Evolutionary conservation across 2,888 invertebrate genomes (phyloP).

Genomic region (Andrena bicolor): DNA sequence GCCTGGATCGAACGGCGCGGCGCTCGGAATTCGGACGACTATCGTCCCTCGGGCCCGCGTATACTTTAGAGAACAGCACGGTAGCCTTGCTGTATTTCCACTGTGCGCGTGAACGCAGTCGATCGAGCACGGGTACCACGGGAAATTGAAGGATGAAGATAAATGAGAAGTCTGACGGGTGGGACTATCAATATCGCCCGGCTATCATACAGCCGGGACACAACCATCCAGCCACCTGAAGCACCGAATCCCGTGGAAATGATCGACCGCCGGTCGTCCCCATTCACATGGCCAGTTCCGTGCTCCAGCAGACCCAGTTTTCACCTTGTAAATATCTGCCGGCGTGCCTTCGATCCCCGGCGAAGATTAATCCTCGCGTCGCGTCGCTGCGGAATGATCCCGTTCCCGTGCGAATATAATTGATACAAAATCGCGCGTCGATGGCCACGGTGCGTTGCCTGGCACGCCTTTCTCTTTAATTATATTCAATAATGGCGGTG

Average conservation of each 20-base stretch:
- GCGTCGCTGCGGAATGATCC: constrained; percentile 19
- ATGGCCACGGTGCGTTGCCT: background rate
- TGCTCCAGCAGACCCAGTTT: background rate
- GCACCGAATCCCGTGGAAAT: constrained; percentile 9
- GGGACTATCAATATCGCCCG: constrained; percentile 52
- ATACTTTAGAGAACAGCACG: constrained; percentile 43
- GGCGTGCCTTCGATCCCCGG: constrained; percentile 4
- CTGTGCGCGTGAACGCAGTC: constrained; percentile 3
- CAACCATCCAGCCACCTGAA: background rate
- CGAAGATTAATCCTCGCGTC: constrained; percentile 19
- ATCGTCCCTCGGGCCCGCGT: constrained; percentile 36
- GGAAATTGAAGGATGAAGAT: constrained; percentile 66
- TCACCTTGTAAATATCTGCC: constrained; percentile 13
- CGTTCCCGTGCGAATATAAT: constrained; percentile 19
- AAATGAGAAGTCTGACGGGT: constrained; percentile 56
- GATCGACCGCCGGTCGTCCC: constrained; percentile 30
- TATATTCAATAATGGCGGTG: constrained; percentile 63
- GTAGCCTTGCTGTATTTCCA: constrained; percentile 37
- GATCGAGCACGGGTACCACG: constrained; percentile 54
- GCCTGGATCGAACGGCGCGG: constrained; percentile 47
- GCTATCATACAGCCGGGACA: constrained; percentile 17
- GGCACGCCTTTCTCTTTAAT: constrained; percentile 69
- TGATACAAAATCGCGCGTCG: constrained; percentile 13
- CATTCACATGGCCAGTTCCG: constrained; percentile 14
- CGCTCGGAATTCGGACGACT: constrained; percentile 50